Evolutionary conservation across 1,140 invertebrate species (phyloP).

Genomic region (Aricia agestis): DNA sequence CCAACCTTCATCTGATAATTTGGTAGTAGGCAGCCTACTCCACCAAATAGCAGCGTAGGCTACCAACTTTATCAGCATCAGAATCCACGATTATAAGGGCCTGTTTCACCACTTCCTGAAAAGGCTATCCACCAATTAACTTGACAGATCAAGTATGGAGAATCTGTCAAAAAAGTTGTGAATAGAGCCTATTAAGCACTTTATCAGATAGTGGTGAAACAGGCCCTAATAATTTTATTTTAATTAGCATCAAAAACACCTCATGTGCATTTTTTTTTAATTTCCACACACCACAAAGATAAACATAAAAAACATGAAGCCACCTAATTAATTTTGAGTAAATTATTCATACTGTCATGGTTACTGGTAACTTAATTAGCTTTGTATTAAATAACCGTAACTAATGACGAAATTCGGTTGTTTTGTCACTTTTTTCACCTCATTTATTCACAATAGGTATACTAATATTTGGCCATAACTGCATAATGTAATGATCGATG

Average conservation of each 20-base stretch:
- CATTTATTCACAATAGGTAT: neutral
- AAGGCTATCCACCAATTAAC: too few relatives aligned
- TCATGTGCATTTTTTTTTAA: neutral
- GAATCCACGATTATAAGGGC: too few relatives aligned
- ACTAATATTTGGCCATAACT: neutral
- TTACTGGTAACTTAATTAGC: neutral
- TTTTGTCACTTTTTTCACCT: neutral
- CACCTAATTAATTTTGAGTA: neutral
- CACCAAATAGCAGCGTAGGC: too few relatives aligned
- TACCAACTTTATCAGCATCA: too few relatives aligned
- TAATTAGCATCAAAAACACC: neutral
- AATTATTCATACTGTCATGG: neutral
- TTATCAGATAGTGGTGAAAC: too few relatives aligned
- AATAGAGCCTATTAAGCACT: too few relatives aligned
- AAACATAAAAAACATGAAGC: neutral
- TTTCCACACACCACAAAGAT: slow-evolving; percentile 1
- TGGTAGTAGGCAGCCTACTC: too few relatives aligned
- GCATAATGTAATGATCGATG: too few relatives aligned
- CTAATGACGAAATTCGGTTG: neutral
- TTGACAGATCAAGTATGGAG: too few relatives aligned
- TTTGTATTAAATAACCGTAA: neutral
- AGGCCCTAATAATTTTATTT: neutral
- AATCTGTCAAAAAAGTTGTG: too few relatives aligned
- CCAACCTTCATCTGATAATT: too few relatives aligned
- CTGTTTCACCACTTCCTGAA: too few relatives aligned